Conservation (phyloP, 2,888 invertebrate genomes). For the Silvanus unidentatus region DNA sequence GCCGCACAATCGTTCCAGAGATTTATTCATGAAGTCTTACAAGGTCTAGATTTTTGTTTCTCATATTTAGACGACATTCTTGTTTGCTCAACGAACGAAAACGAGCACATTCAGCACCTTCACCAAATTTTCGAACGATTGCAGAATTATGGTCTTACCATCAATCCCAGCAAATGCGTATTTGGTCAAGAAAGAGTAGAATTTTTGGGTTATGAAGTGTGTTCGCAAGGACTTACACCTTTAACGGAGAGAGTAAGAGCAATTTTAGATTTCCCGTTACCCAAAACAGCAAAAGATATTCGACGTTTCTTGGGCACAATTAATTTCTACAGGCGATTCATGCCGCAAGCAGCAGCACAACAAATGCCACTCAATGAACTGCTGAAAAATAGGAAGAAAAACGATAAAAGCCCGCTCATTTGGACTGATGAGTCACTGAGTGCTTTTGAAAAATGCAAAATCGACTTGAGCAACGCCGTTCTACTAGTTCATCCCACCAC, state of each 20-base stretch:
- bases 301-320: conserved; percentile 11
- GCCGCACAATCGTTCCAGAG: conserved; percentile 38
- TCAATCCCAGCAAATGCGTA: conserved; percentile 31
- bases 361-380: conserved; percentile 4
- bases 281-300: conserved; percentile 1
- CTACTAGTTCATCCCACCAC: background rate
- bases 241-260: conserved; percentile 2
- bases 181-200: conserved; percentile 22
- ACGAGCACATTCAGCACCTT: conserved; percentile 20
- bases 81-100: conserved; percentile 16
- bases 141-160: conserved; percentile 19
- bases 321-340: conserved; percentile 14
- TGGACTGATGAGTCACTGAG: conserved; percentile 1
- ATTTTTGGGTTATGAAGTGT: conserved; percentile 22
- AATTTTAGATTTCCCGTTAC: conserved; percentile 2
- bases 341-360: conserved; percentile 8
- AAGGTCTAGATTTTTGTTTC: conserved; percentile 29
- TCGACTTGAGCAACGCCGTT: conserved; percentile 2
- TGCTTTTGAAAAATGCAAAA: conserved; percentile 5
- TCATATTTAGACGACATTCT: conserved; percentile 37
- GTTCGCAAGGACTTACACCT: conserved; percentile 29
- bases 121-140: conserved; percentile 19
- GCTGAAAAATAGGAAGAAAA: background rate
- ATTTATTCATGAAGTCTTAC: conserved; percentile 30
- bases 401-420: background rate